A percentile compares a stretch with the other conserved stretches of the same genome.
Conservation (phyloP, 2,888 invertebrate species). For the Lymantria monacha region DNA sequence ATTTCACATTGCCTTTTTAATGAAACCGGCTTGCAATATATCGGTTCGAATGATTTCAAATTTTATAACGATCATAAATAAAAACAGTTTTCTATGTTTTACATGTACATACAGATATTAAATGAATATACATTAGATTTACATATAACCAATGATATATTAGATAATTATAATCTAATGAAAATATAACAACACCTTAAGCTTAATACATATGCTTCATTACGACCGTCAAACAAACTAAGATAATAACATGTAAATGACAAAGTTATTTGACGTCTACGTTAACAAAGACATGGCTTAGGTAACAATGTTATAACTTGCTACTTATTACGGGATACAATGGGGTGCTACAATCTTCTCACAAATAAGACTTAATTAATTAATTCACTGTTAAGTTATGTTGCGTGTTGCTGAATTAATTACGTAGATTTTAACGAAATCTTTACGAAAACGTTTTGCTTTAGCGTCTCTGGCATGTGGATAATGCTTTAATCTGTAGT, state of each 20-base stretch:
- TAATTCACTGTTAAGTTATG: slow-evolving; percentile 65
- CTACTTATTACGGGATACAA: slow-evolving; percentile 42
- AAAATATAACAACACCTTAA: background rate
- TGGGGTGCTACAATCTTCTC: slow-evolving; percentile 45
- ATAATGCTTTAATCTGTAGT: slow-evolving; percentile 33
- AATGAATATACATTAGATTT: no score
- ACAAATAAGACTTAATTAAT: slow-evolving; percentile 68
- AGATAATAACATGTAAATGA: slow-evolving; percentile 16
- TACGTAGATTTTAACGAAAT: slow-evolving; percentile 59
- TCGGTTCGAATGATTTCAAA: no score
- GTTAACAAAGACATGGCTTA: slow-evolving; percentile 27
- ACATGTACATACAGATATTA: no score
- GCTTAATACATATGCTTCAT: slow-evolving; percentile 1
- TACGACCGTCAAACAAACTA: slow-evolving; percentile 15
- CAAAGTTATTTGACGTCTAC: slow-evolving; percentile 9
- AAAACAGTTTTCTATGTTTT: no score
- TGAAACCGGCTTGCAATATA: no score
- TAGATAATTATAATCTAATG: background rate
- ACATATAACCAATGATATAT: background rate
- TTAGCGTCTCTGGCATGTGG: slow-evolving; percentile 25
- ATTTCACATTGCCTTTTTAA: no score
- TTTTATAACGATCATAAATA: no score
- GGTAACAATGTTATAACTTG: slow-evolving; percentile 34
- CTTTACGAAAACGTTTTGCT: slow-evolving; percentile 38
- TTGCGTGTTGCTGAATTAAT: slow-evolving; percentile 70